Conservation (phyloP, 2,797 vertebrate genomes). For the Lepilemur septentrionalis region DNA sequence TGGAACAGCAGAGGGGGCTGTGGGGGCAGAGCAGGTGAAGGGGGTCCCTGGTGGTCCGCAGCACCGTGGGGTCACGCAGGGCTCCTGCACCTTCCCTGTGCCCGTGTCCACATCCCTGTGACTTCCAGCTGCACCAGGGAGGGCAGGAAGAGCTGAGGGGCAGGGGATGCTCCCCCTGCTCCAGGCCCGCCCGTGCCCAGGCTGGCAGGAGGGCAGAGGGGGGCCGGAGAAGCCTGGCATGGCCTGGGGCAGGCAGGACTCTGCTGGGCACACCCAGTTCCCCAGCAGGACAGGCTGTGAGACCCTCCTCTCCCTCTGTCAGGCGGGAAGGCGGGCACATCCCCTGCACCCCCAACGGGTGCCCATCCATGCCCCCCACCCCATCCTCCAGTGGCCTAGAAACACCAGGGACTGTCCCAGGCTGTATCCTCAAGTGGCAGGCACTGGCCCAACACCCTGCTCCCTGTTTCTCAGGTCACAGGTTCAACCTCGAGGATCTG, state of each 20-base stretch:
- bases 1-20: accelerated
- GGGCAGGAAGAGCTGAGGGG: no score
- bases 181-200: neutral
- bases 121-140: neutral
- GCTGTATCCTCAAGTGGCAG: neutral
- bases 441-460: neutral
- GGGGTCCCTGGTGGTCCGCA: neutral
- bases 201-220: neutral
- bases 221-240: accelerated
- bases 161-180: neutral
- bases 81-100: neutral
- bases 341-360: neutral
- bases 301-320: neutral
- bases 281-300: neutral
- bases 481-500: neutral
- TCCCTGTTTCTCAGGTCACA: neutral
- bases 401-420: accelerated
- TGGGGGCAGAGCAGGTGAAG: neutral
- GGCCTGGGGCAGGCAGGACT: neutral
- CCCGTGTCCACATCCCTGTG: neutral
- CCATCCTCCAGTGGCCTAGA: accelerated
- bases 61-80: neutral
- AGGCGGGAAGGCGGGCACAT: accelerated
- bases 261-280: neutral
- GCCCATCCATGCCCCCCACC: accelerated